Conservation (phyloP, 2,797 vertebrate species). For the Stomatorhinus walkeri region DNA sequence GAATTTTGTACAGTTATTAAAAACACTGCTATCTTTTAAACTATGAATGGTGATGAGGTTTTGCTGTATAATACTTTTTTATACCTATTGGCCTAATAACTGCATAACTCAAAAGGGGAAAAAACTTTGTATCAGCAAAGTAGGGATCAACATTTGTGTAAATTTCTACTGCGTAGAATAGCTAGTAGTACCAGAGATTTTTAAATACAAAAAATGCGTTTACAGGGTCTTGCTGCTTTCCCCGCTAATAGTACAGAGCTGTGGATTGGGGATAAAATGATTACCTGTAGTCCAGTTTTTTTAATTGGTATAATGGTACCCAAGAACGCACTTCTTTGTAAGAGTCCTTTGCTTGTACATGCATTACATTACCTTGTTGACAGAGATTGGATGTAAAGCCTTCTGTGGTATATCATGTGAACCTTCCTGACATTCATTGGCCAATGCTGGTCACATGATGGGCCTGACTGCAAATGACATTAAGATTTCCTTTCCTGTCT, state of each 20-base stretch:
- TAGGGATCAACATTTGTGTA: constrained; percentile 51
- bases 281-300: constrained; percentile 25
- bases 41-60: constrained; percentile 59
- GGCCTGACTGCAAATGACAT: neutral
- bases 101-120: constrained; percentile 58
- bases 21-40: constrained; percentile 67
- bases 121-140: constrained; percentile 33
- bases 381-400: neutral
- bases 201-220: constrained; percentile 46
- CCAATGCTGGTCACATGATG: neutral
- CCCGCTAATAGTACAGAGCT: neutral
- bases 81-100: constrained; percentile 74
- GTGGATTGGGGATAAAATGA: constrained; percentile 21
- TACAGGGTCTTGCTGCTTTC: constrained; percentile 20
- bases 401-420: neutral
- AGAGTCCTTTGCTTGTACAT: neutral
- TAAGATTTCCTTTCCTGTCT: neutral
- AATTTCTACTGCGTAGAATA: constrained; percentile 78
- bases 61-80: constrained; percentile 77
- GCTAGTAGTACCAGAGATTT: constrained; percentile 49
- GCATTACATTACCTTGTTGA: neutral
- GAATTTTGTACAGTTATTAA: constrained; percentile 64
- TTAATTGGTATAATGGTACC: constrained; percentile 33
- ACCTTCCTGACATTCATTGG: neutral
- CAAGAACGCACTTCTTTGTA: constrained; percentile 17